A percentile compares a stretch with the other conserved stretches of the same genome.
These are phyloP conservation scores for Lasioglossum vierecki DNA, from an alignment of 2,888 invertebrate species.

Conservation along the genomic window DNA sequence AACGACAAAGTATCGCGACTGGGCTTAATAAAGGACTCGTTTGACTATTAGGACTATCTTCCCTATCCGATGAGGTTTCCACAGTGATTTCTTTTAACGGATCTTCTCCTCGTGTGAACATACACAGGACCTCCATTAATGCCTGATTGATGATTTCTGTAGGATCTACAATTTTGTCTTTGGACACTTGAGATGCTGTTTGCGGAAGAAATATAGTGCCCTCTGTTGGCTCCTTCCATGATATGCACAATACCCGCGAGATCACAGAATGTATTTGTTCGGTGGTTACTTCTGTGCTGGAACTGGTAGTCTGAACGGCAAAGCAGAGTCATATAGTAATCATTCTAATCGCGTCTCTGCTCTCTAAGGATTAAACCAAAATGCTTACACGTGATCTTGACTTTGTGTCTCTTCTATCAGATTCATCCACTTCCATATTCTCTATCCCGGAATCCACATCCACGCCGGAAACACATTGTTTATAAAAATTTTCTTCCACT, in stretches of 20 bases:
- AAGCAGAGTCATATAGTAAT: neutral
- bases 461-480: conserved; percentile 84
- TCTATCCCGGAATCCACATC: conserved; percentile 91
- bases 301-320: conserved; percentile 78
- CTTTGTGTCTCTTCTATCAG: conserved; percentile 80
- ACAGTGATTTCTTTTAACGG: conserved; percentile 85
- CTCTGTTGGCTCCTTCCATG: conserved; percentile 86
- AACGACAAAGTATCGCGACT: conserved; percentile 72
- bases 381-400: conserved; percentile 79
- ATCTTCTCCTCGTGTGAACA: conserved; percentile 86
- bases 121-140: conserved; percentile 88
- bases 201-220: conserved; percentile 84
- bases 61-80: conserved; percentile 81
- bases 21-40: conserved; percentile 84
- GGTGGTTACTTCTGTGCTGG: conserved; percentile 86
- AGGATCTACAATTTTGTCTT: conserved; percentile 67
- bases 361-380: neutral
- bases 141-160: conserved; percentile 84
- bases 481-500: conserved; percentile 85
- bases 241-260: conserved; percentile 89
- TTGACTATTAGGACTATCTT: conserved; percentile 83
- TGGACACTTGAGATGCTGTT: conserved; percentile 80
- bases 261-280: conserved; percentile 88
- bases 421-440: conserved; percentile 89
- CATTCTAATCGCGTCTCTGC: neutral